A percentile compares a stretch with the other conserved stretches of the same genome.
Evolutionary conservation across 2,888 invertebrate genomes (phyloP).

Genomic region (Drosophila pseudotalamancana): DNA sequence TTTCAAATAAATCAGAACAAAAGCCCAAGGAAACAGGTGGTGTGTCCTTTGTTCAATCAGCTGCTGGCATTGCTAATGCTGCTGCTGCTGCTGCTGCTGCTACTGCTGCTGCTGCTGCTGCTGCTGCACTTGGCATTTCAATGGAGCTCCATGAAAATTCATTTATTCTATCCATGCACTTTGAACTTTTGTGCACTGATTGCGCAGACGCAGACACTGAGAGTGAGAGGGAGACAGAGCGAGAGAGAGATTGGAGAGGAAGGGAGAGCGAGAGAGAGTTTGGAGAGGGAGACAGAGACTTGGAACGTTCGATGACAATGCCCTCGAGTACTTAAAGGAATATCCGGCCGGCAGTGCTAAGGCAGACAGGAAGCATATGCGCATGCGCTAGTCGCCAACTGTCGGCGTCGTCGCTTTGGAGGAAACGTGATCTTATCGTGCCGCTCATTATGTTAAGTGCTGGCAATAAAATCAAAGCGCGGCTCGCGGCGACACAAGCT

Average conservation of each 20-base stretch:
- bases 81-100: constrained; percentile 32
- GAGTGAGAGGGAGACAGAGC: constrained; percentile 9
- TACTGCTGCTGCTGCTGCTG: constrained; percentile 10
- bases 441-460: constrained; percentile 77
- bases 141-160: constrained; percentile 43
- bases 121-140: constrained; percentile 48
- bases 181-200: constrained; percentile 70
- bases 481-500: constrained; percentile 56
- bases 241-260: no score
- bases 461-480: constrained; percentile 77
- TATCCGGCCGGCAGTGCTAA: constrained; percentile 54
- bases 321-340: constrained; percentile 65
- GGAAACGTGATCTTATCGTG: constrained; percentile 77
- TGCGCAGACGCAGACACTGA: constrained; percentile 37
- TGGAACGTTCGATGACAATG: constrained; percentile 37
- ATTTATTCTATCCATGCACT: constrained; percentile 64
- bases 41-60: constrained; percentile 63
- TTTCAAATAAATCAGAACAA: constrained; percentile 50
- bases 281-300: constrained; percentile 8
- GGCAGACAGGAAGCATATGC: constrained; percentile 72
- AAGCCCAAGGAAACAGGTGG: constrained; percentile 77
- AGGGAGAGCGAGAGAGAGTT: no score
- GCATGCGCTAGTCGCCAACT: constrained; percentile 64
- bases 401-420: constrained; percentile 43
- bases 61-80: constrained; percentile 17